Evolutionary conservation across 64 coral and sea anemone genomes (phyloP).

Genomic region (Montipora cactus): DNA sequence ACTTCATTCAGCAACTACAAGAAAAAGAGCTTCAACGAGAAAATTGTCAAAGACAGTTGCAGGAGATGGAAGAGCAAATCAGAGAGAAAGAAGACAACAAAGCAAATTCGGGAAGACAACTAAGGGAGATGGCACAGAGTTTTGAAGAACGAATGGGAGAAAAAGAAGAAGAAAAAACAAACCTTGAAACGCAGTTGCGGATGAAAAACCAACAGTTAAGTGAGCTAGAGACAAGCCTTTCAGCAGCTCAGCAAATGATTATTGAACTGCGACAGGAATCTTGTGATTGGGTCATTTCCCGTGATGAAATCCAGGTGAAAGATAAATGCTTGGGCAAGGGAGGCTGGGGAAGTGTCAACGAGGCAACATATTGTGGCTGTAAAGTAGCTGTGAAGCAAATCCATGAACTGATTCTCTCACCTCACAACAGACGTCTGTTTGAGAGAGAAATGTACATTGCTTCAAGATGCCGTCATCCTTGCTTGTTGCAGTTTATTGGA

Average conservation of each 20-base stretch:
- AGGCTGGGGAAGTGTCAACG: slow-evolving; percentile 33
- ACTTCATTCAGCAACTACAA: neutral
- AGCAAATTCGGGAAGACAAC: neutral
- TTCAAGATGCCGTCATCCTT: too few species aligned
- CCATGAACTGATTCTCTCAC: too few species aligned
- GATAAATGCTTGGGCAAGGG: slow-evolving; percentile 46
- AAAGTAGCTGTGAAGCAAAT: slow-evolving; percentile 65
- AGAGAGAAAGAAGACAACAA: neutral
- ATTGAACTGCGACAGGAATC: neutral
- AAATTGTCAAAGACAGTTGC: too few species aligned
- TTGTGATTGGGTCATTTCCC: neutral
- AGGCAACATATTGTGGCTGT: slow-evolving; percentile 56
- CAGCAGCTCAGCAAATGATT: slow-evolving; percentile 16
- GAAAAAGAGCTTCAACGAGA: neutral
- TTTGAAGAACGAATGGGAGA: too few species aligned
- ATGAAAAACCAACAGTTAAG: neutral
- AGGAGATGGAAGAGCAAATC: too few species aligned
- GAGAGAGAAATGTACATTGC: too few species aligned
- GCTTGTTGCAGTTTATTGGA: too few species aligned
- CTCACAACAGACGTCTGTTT: too few species aligned
- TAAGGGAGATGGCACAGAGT: neutral
- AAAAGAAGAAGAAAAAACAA: neutral
- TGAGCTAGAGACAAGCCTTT: slow-evolving; percentile 16
- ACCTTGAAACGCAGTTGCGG: neutral
- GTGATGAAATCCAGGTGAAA: neutral